Evolutionary conservation across 1,140 invertebrate species (phyloP).

Genomic region (Mylabris phalerata): DNA sequence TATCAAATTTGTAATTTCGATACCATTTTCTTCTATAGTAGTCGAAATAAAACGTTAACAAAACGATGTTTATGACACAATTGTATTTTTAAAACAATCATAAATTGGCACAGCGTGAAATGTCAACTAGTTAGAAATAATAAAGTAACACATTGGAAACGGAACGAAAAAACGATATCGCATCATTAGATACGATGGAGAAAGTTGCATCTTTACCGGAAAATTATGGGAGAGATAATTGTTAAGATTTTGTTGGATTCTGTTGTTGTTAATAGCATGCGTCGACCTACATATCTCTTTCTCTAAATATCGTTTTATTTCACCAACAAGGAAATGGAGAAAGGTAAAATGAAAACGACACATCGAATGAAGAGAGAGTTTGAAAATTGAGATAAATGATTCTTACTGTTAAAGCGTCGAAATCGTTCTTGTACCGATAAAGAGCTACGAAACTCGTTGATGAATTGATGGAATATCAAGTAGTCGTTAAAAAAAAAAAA

Average conservation of each 20-base stretch:
- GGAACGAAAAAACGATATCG: background rate
- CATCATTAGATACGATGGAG: background rate
- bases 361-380: constrained; percentile 11
- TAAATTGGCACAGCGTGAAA: constrained; percentile 3
- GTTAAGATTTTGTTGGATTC: no score
- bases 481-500: constrained; percentile 8
- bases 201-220: background rate
- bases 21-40: background rate
- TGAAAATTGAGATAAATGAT: constrained; percentile 17
- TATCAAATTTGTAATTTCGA: constrained; percentile 10
- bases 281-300: constrained; percentile 1
- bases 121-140: background rate
- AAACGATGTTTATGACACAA: constrained; percentile 12
- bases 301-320: no score
- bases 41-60: background rate
- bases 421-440: constrained; percentile 7
- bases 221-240: no score
- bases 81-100: constrained; percentile 6
- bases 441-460: constrained; percentile 4
- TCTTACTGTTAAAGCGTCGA: background rate
- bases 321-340: constrained; percentile 1
- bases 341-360: constrained; percentile 20
- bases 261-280: constrained; percentile 3
- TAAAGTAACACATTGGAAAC: constrained; percentile 3
- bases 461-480: constrained; percentile 20